These are phyloP conservation scores for Fregetta grallaria DNA, from an alignment of 2,113 vertebrate species.

Conservation along the genomic window DNA sequence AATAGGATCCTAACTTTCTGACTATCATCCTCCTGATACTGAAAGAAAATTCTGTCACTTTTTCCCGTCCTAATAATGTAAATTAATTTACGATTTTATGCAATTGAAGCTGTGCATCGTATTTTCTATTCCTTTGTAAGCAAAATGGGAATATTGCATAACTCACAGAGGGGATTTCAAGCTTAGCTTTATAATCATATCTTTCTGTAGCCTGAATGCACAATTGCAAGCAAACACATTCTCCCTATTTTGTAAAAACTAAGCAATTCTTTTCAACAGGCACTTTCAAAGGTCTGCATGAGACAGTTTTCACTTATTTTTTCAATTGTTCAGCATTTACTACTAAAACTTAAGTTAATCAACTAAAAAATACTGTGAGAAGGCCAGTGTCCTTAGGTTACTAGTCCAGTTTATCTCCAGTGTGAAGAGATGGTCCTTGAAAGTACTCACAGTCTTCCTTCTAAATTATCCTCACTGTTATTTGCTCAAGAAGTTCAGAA, in stretches of 20 bases:
- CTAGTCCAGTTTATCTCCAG: not conserved
- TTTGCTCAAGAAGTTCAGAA: not conserved
- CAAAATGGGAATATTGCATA: not conserved
- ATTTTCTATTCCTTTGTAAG: not conserved
- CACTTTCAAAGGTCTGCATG: not conserved
- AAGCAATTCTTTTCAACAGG: not conserved
- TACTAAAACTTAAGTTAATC: not conserved
- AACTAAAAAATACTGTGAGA: not conserved
- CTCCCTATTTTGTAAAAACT: not conserved
- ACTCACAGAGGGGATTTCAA: not conserved
- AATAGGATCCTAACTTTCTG: not conserved
- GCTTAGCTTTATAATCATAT: not conserved
- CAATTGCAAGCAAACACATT: not conserved
- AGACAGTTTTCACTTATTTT: not conserved
- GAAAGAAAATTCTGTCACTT: not conserved
- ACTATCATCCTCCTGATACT: not conserved
- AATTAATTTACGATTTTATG: not conserved
- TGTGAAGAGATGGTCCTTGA: not conserved
- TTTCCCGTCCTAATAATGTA: not conserved
- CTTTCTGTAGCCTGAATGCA: not conserved
- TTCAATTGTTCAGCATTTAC: not conserved
- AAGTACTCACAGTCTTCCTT: not conserved
- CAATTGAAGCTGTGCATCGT: not conserved
- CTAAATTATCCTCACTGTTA: not conserved
- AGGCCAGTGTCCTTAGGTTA: not conserved